phyloP scores from a whole-genome alignment of 2,888 invertebrate species.

The Automeris io region DNA sequence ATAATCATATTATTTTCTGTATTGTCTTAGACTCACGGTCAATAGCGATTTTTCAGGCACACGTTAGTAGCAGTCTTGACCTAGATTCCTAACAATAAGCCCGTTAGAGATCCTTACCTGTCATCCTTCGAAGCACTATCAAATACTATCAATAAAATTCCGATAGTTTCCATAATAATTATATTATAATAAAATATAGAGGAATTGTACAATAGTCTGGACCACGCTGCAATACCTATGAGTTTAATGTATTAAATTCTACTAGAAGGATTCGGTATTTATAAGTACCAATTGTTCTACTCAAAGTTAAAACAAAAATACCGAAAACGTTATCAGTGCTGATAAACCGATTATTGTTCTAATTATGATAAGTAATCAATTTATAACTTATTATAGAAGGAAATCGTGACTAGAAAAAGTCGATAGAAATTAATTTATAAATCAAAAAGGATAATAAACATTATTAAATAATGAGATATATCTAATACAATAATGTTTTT shows the following conservation, averaged over 20 bases:
- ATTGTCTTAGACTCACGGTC: too few relatives aligned
- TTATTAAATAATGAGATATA: too few relatives aligned
- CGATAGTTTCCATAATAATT: background rate
- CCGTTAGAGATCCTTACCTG: slow-evolving; percentile 10
- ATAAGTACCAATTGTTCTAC: background rate
- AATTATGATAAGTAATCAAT: slow-evolving; percentile 4
- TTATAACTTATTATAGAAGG: background rate
- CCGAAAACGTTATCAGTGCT: slow-evolving; percentile 2
- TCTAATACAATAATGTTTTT: too few relatives aligned
- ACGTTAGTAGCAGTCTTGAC: background rate
- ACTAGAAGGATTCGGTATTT: background rate
- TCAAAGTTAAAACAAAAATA: slow-evolving; percentile 5
- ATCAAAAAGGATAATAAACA: background rate
- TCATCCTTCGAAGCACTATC: background rate
- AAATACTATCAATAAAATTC: background rate
- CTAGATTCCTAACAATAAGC: slow-evolving; percentile 4
- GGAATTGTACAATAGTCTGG: background rate
- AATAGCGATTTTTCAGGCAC: background rate
- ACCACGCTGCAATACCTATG: background rate
- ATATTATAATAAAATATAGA: background rate
- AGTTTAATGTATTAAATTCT: background rate
- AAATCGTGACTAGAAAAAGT: background rate
- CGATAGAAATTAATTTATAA: background rate
- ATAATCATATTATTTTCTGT: too few relatives aligned
- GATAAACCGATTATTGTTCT: background rate